Base-by-base conservation (phyloP, 2,797 vertebrate genomes). In the Micropoecilia bifurca region DNA sequence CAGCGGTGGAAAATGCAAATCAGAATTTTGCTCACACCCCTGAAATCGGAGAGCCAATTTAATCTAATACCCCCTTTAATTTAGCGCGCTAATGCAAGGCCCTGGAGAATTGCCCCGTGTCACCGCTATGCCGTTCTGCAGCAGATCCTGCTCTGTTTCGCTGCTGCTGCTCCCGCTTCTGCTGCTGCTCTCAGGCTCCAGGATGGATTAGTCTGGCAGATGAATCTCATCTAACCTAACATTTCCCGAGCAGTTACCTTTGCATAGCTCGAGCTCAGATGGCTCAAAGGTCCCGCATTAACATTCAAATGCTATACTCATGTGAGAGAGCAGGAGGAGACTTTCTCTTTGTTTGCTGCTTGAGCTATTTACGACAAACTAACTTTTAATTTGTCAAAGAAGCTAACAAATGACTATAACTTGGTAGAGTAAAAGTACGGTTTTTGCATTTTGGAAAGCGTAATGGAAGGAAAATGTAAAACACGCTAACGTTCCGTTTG, bases 31-130 rank as follows among this genome's bases (percentile, higher is more conserved):
- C 95, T 96, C 95, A 96, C 95, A 96, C 95, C 95, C 95, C 95
- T 95, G 96, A 96, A 96, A 96, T 95, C 94, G 95, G 95, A 96
- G 94, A 95, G 94, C 94, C 96, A 96, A 95, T 96, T 96, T 96
- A 96, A 96, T 96, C 95, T 96, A 96, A 96, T 96, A 96, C 95
- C 94, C 94, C 95, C 95, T 96, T 96, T 96, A 96, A 96, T 96
- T 96, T 96, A 95, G 94, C 93, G 85, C 92, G 88, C 94, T 96
- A 96, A 96, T 96, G 95, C 94, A 94, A 93, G 93, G 91, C 95
- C 95, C 95, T 89, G 89, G 96, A 96, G 96, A 95, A 95, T 95
- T 95, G 94, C 93, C 95, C 95, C 81, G 91, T 95, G 95, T 95
- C 93, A 95, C 94, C 76, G 89, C 93, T 88, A 89, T 87, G 89